These are phyloP conservation scores for Neosalanx taihuensis DNA, from an alignment of 2,797 vertebrate genomes.

Conservation along the genomic window DNA sequence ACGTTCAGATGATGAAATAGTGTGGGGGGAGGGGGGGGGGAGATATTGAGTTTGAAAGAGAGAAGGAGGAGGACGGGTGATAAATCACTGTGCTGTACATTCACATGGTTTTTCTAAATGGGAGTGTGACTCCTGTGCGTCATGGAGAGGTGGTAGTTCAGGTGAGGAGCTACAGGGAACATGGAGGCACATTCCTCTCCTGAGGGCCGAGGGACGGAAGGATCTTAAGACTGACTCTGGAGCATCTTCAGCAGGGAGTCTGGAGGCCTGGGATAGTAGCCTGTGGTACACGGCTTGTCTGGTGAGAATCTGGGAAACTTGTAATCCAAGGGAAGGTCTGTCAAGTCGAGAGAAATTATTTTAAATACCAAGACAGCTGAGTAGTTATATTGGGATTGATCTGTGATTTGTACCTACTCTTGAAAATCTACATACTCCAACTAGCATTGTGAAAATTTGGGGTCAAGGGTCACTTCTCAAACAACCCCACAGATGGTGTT, in stretches of 20 bases:
- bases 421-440: neutral
- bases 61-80: too few relatives aligned
- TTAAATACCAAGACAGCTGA: neutral
- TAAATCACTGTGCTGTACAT: slow-evolving; percentile 64
- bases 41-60: too few relatives aligned
- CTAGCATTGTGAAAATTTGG: neutral
- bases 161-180: slow-evolving; percentile 39
- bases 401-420: too few relatives aligned
- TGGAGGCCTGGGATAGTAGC: slow-evolving; percentile 89
- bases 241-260: slow-evolving; percentile 76
- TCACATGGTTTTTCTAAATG: slow-evolving; percentile 68
- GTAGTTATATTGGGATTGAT: too few relatives aligned
- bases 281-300: slow-evolving; percentile 80
- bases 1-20: slow-evolving; percentile 52
- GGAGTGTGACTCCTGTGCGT: slow-evolving; percentile 49
- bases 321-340: slow-evolving; percentile 93
- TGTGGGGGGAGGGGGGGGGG: too few relatives aligned
- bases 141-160: slow-evolving; percentile 33
- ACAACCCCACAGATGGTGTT: neutral
- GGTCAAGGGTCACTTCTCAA: too few relatives aligned
- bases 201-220: slow-evolving; percentile 45
- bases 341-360: slow-evolving; percentile 39
- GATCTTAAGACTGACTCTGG: slow-evolving; percentile 60
- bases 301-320: slow-evolving; percentile 89
- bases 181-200: slow-evolving; percentile 64